Base-by-base conservation (phyloP, 2,888 invertebrate species). In the Reticulitermes lucifugus region DNA sequence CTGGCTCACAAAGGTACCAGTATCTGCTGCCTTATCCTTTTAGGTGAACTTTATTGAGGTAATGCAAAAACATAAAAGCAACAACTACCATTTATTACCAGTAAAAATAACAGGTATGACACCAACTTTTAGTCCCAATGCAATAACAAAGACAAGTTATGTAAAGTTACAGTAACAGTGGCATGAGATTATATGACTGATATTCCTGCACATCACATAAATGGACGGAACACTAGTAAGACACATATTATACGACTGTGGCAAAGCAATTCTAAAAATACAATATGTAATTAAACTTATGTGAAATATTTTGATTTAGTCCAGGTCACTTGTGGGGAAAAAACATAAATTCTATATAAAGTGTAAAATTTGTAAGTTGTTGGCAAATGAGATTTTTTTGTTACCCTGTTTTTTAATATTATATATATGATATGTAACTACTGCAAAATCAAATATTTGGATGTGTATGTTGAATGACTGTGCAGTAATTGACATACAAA, bases 261-360 rank as follows among this genome's bases (percentile, higher is more conserved):
- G 25, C 65, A 65, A 65, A 65, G 25, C 25, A 12, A 65, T 65
- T 65, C 65, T 65, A 65, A 65, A 65, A 65, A 65, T 65, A 65
- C 65, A 65, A 60, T 60, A 60, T 65, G 5, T 65, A 25, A 65
- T 55, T 55, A 55, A 14, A 55, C 14, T 55, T 18, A 35, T 14
- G 25, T 25, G 7, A 65, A 7, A 25, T 10, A 7, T 65, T 65
- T 65, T 65, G 65, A 65, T 65, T 65, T 65, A n/a, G 25, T 65
- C n/a, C 65, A 65, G 65, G 65, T 65, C 65, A 65, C 65, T 65
- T 65, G 65, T 10, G 65, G 14, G n/a, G 6, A 65, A 65, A 12
- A 25, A 65, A 65, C 35, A 35, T 35, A 55, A 55, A 55, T 55
- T 18, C 55, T 55, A 18, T 55, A 55, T 18, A 55, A 65, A n/a